phyloP scores from a whole-genome alignment of 2,113 vertebrate genomes.

The Sphaerodactylus townsendi region DNA sequence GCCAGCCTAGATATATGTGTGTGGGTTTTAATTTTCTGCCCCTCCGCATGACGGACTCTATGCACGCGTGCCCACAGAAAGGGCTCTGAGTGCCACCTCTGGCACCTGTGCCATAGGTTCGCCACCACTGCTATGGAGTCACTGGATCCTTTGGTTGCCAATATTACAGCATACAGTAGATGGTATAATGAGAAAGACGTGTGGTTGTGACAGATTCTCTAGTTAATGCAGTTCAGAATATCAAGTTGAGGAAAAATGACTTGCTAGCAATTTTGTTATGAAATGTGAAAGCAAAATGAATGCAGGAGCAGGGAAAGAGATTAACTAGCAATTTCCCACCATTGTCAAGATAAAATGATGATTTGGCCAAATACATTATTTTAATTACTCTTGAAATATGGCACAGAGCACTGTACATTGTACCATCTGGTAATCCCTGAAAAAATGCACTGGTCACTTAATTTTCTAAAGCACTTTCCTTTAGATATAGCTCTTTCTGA shows the following conservation, averaged over 20 bases:
- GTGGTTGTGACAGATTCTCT: background rate
- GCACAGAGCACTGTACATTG: slow-evolving; percentile 32
- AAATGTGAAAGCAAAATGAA: slow-evolving; percentile 1
- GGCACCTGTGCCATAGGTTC: no score
- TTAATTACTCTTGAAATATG: slow-evolving; percentile 55
- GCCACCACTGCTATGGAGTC: no score
- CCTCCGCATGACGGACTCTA: no score
- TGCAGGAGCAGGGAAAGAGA: slow-evolving; percentile 10
- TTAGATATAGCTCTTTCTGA: slow-evolving; percentile 37
- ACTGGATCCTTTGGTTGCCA: slow-evolving; percentile 18
- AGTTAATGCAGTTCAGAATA: slow-evolving; percentile 27
- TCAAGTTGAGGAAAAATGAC: slow-evolving; percentile 12
- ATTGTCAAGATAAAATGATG: slow-evolving; percentile 39
- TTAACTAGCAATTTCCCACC: slow-evolving; percentile 35
- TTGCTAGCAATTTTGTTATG: slow-evolving; percentile 30
- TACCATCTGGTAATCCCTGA: slow-evolving; percentile 41
- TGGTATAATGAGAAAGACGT: slow-evolving; percentile 21
- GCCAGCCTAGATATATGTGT: no score
- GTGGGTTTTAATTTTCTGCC: no score
- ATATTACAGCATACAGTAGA: background rate
- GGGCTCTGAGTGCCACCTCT: no score
- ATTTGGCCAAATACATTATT: slow-evolving; percentile 53
- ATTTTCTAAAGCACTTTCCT: slow-evolving; percentile 52
- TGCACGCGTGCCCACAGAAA: no score
- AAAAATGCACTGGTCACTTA: slow-evolving; percentile 57